Base-by-base conservation (phyloP, 2,888 invertebrate genomes). In the Drosophila borborema region DNA sequence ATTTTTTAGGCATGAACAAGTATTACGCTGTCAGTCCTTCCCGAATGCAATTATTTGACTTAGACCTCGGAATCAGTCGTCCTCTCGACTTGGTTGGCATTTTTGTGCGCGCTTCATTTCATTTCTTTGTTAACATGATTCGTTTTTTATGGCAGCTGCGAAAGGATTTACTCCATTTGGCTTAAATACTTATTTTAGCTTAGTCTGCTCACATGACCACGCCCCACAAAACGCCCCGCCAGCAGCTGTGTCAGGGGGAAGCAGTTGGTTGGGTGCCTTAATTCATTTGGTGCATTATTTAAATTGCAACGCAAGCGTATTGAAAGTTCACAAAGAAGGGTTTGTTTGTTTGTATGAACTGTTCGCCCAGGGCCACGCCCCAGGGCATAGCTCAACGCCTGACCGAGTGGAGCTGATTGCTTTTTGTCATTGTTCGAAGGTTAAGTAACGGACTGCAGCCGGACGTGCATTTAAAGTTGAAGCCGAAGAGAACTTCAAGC, bases 61-160 rank as follows among this genome's bases (percentile, higher is more conserved):
- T 23, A 60, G 49, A 55, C 56, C 65, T 62, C 65, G 59, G 49
- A 74, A 70, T 79, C 78, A 65, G 78, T 73, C 54, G 65, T 66
- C 74, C 75, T 74, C 65, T 69, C 53, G 36, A 55, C 62, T 64
- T 49, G 68, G 34, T 71, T 73, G 64, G 51, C 61, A 69, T 82
- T 82, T 82, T 89, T 86, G 82, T 87, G 78, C 77, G 68, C 81
- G 82, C 82, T 82, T 88, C 82, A 90, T 89, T 87, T 88, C 76
- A 83, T 80, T 80, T 79, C 82, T 80, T 80, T 88, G 80, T 81
- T 82, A 86, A 88, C 77, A 77, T 81, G 87, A 87, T 82, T 84
- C 75, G 81, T 75, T 89, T 85, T 75, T 77, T 81, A 79, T 89
- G 77, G 66, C 54, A 72, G 56, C 69, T 73, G 69, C 69, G 60